Evolutionary conservation across 1,140 invertebrate species (phyloP).

Genomic region (Heliconius nattereri): DNA sequence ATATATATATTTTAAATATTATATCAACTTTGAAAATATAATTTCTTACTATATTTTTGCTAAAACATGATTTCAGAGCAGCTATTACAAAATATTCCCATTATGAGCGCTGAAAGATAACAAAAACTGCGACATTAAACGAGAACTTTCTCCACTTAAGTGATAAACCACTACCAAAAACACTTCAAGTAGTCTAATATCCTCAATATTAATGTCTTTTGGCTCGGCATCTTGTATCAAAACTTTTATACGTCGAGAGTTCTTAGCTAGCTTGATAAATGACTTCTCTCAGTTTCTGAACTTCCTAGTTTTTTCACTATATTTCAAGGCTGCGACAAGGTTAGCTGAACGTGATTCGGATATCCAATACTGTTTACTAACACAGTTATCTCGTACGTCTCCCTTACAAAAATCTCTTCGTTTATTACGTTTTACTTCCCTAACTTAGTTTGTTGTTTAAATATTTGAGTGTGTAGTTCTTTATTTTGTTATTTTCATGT

Average conservation of each 20-base stretch:
- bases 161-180: constrained; percentile 76
- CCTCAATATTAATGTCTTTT: constrained; percentile 79
- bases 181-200: constrained; percentile 72
- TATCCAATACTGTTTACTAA: constrained; percentile 59
- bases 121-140: constrained; percentile 40
- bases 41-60: not conserved
- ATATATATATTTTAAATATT: not conserved
- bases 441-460: constrained; percentile 20
- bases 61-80: not conserved
- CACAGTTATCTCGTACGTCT: constrained; percentile 48
- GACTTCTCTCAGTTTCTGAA: constrained; percentile 74
- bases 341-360: constrained; percentile 59
- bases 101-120: constrained; percentile 34
- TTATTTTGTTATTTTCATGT: constrained; percentile 2
- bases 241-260: constrained; percentile 77
- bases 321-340: constrained; percentile 54
- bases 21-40: not conserved
- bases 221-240: constrained; percentile 77
- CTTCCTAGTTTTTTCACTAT: constrained; percentile 58
- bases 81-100: constrained; percentile 2
- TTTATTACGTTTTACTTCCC: constrained; percentile 33
- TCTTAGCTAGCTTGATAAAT: constrained; percentile 79
- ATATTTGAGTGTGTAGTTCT: constrained; percentile 17
- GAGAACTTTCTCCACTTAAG: constrained; percentile 53
- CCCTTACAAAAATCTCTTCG: constrained; percentile 51